Evolutionary conservation across 92 coral and sea anemone genomes (phyloP).

Genomic region (Umimayanthus kanabou): DNA sequence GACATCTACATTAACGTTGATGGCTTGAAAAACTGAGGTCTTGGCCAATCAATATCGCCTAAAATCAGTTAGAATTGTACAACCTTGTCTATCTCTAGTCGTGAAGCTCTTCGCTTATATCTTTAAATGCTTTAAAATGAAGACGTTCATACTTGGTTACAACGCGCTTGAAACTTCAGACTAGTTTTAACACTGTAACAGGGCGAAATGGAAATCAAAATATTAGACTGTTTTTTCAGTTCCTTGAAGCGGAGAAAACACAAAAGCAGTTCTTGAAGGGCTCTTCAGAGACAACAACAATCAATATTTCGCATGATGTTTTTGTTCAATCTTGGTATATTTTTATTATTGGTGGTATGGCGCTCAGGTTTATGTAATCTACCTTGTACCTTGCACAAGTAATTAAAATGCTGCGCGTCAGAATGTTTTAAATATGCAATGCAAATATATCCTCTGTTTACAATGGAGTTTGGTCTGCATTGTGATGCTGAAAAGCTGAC

Average conservation of each 20-base stretch:
- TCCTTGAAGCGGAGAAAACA: neutral
- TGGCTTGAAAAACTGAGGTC: neutral
- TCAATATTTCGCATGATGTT: slow-evolving; percentile 7
- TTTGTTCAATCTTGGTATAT: slow-evolving; percentile 7
- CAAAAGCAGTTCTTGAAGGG: slow-evolving; percentile 6
- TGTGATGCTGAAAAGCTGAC: neutral
- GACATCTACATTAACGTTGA: neutral
- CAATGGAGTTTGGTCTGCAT: neutral
- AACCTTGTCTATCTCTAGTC: neutral
- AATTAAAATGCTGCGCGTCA: slow-evolving; percentile 32
- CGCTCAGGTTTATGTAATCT: neutral
- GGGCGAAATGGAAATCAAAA: no score
- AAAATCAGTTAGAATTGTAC: neutral
- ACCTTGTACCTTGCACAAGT: slow-evolving; percentile 14
- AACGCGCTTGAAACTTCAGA: no score
- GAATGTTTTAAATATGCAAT: slow-evolving; percentile 17
- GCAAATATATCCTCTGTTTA: slow-evolving; percentile 15
- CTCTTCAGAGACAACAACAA: slow-evolving; percentile 2
- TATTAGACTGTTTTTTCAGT: neutral
- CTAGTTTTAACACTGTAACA: no score
- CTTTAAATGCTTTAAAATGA: neutral
- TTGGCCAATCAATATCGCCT: neutral
- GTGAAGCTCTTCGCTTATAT: neutral
- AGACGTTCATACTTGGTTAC: no score
- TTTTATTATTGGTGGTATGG: neutral